Base-by-base conservation (phyloP, 2,888 invertebrate species). In the Lepidonotus clava region DNA sequence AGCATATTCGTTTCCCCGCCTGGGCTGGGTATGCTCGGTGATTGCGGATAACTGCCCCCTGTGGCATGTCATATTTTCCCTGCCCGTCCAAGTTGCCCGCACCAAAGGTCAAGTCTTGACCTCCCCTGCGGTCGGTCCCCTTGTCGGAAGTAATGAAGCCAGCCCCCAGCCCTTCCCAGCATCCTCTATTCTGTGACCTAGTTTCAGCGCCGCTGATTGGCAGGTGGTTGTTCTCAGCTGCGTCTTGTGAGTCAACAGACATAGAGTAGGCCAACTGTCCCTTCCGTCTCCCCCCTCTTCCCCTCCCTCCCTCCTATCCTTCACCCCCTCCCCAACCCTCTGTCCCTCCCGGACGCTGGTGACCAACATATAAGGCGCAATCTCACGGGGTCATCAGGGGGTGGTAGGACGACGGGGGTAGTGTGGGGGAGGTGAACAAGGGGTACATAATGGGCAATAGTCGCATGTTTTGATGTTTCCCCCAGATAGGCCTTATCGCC, bases 211-310 rank as follows among this genome's bases (percentile, higher is more conserved):
- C 71, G 38, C 11, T 71, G 71, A 71, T 71, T 71, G 71, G 71
- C n/a, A 11, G 34, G 24, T 32, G 61, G 61, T 24, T 32, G 2
- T 61, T 18, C 53, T n/a, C n/a, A 18, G 53, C 53, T 24, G 53
- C 53, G 53, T n/a, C 61, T 61, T 61, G 28, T 61, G 61, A 61
- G 61, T 61, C 61, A 61, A 61, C 61, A 18, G 46, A 61, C 32
- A 24, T 61, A n/a, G n/a, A n/a, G n/a, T n/a, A n/a, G n/a, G n/a
- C n/a, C n/a, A n/a, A n/a, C n/a, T n/a, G n/a, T n/a, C n/a, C n/a
- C n/a, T n/a, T n/a, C n/a, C n/a, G n/a, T n/a, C n/a, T n/a, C n/a
- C n/a, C n/a, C n/a, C n/a, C n/a, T n/a, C n/a, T n/a, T n/a, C n/a
- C n/a, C n/a, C n/a, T n/a, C n/a, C n/a, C n/a, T n/a, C n/a, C n/a